A percentile compares a stretch with the other conserved stretches of the same genome.
Evolutionary conservation across 2,888 invertebrate species (phyloP).

Genomic region (Sesia bembeciformis): DNA sequence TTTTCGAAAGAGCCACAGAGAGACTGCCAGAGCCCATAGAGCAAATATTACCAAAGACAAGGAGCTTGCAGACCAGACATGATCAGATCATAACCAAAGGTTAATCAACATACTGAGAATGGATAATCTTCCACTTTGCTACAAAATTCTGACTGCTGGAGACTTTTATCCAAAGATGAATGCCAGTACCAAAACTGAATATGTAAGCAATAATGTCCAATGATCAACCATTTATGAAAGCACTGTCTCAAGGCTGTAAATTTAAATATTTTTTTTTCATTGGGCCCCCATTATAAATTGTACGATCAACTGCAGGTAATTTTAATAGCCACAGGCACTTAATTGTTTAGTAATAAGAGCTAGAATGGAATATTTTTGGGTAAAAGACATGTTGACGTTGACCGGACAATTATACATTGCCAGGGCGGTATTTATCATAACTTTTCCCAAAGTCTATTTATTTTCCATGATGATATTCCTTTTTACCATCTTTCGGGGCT

Average conservation of each 20-base stretch:
- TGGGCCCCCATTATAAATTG: constrained; percentile 1
- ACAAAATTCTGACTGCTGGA: background rate
- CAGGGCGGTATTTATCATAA: constrained; percentile 7
- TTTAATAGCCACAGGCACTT: too few relatives aligned
- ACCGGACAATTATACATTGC: background rate
- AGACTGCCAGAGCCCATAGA: too few relatives aligned
- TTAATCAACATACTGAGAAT: too few relatives aligned
- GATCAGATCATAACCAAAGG: too few relatives aligned
- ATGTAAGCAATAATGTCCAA: background rate
- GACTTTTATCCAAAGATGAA: background rate
- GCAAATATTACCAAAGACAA: too few relatives aligned
- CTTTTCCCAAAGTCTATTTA: background rate
- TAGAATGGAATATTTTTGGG: too few relatives aligned
- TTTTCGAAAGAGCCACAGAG: too few relatives aligned
- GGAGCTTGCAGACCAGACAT: too few relatives aligned
- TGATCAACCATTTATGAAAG: constrained; percentile 40
- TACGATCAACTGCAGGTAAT: background rate
- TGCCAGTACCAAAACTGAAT: background rate
- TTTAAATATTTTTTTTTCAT: constrained; percentile 11
- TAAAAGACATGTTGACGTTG: too few relatives aligned
- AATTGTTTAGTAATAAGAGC: too few relatives aligned
- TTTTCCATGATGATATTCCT: constrained; percentile 51
- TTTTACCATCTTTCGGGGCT: constrained; percentile 75
- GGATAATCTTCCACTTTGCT: too few relatives aligned
- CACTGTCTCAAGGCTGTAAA: constrained; percentile 32